Conservation (phyloP, 2,888 invertebrate genomes). For the Caenorhabditis macrosperma region DNA sequence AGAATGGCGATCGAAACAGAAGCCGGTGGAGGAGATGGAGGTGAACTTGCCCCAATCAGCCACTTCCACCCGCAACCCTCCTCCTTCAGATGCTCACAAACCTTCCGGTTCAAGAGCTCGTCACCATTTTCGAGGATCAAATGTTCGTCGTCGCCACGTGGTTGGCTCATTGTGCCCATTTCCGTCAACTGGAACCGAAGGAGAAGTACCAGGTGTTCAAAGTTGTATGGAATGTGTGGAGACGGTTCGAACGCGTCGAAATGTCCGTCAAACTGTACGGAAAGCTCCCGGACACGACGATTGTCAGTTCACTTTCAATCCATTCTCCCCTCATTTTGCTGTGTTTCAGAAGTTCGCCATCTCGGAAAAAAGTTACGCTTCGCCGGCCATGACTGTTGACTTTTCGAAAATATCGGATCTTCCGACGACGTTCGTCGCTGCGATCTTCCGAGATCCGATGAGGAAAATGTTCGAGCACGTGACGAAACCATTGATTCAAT, state of each 20-base stretch:
- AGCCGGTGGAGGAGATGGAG: conserved; percentile 35
- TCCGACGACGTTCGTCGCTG: conserved; percentile 13
- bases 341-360: conserved; percentile 44
- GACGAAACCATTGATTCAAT: conserved; percentile 37
- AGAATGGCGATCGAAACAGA: conserved; percentile 37
- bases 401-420: conserved; percentile 54
- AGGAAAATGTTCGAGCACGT: conserved; percentile 47
- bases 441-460: conserved; percentile 52
- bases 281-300: not conserved
- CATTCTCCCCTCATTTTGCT: not conserved
- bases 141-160: conserved; percentile 60
- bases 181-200: conserved; percentile 30
- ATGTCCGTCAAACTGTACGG: conserved; percentile 59
- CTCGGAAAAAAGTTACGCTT: conserved; percentile 13
- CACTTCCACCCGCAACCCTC: not conserved
- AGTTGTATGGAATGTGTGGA: conserved; percentile 59
- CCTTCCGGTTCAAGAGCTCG: conserved; percentile 19
- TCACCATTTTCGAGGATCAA: conserved; percentile 42
- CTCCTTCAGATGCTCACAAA: conserved; percentile 18
- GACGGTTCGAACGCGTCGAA: conserved; percentile 58
- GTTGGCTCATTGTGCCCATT: conserved; percentile 57
- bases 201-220: conserved; percentile 60
- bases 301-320: not conserved
- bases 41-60: not conserved
- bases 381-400: conserved; percentile 39